Conservation (phyloP, 2,797 vertebrate genomes). For the Gallinago solitaria region DNA sequence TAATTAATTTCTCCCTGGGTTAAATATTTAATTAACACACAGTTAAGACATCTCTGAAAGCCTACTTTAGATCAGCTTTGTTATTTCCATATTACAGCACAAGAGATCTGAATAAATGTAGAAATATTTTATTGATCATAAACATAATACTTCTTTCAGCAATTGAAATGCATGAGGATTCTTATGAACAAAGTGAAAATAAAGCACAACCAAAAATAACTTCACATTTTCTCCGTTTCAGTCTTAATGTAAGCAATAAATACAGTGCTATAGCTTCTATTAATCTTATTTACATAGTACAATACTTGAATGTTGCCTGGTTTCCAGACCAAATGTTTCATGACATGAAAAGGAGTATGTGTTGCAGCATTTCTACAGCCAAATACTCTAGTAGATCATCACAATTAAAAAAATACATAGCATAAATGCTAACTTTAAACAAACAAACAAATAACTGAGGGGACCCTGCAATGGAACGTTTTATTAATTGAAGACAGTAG, state of each 20-base stretch:
- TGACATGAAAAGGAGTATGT: background rate
- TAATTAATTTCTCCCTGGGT: background rate
- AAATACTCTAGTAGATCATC: background rate
- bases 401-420: background rate
- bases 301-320: constrained; percentile 27
- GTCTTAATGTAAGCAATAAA: constrained; percentile 65
- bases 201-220: constrained; percentile 32
- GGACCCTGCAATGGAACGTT: background rate
- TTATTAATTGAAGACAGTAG: constrained; percentile 30
- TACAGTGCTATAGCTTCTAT: constrained; percentile 26
- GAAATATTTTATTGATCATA: constrained; percentile 59
- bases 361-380: constrained; percentile 11
- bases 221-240: constrained; percentile 65
- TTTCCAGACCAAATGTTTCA: constrained; percentile 42
- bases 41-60: background rate
- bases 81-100: background rate
- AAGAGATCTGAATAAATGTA: background rate
- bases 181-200: constrained; percentile 50
- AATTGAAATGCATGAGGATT: constrained; percentile 45
- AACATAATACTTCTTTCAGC: constrained; percentile 36
- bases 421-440: background rate
- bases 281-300: constrained; percentile 60
- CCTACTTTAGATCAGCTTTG: background rate
- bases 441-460: background rate
- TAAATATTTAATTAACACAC: background rate